Conservation (phyloP, 2,888 invertebrate genomes). For the Leistus spinibarbis region DNA sequence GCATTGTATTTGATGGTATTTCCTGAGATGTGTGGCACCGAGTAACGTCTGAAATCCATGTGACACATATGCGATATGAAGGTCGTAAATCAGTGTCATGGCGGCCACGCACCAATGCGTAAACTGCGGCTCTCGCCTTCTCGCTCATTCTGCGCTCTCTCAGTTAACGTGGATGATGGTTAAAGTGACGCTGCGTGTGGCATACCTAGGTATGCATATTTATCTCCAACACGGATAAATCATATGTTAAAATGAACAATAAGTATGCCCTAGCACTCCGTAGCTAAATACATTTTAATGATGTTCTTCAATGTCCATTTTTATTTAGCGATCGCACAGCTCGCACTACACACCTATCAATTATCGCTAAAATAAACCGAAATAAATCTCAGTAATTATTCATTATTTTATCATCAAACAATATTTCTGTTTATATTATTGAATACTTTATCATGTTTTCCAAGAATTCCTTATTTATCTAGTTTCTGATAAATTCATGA, state of each 20-base stretch:
- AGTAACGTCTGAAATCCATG: background rate
- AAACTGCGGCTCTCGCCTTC: background rate
- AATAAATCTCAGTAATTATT: background rate
- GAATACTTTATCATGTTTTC: no score
- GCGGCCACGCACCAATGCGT: conserved; percentile 11
- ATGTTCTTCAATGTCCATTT: conserved; percentile 32
- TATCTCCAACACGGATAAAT: background rate
- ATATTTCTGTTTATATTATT: no score
- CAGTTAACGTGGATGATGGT: no score
- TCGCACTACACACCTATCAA: conserved; percentile 9
- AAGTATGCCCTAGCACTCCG: conserved; percentile 3
- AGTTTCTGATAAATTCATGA: no score
- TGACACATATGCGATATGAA: background rate
- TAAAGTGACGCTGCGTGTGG: conserved; percentile 8
- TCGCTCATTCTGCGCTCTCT: background rate
- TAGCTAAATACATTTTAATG: conserved; percentile 36
- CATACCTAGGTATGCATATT: background rate
- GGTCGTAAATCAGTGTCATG: background rate
- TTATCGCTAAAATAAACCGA: background rate
- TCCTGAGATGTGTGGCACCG: background rate
- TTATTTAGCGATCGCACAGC: background rate
- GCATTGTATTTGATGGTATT: background rate
- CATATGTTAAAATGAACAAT: conserved; percentile 1
- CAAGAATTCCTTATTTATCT: no score
- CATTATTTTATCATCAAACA: no score